A percentile compares a stretch with the other conserved stretches of the same genome.
phyloP scores from a whole-genome alignment of 2,797 vertebrate species.

The Argentina silus region DNA sequence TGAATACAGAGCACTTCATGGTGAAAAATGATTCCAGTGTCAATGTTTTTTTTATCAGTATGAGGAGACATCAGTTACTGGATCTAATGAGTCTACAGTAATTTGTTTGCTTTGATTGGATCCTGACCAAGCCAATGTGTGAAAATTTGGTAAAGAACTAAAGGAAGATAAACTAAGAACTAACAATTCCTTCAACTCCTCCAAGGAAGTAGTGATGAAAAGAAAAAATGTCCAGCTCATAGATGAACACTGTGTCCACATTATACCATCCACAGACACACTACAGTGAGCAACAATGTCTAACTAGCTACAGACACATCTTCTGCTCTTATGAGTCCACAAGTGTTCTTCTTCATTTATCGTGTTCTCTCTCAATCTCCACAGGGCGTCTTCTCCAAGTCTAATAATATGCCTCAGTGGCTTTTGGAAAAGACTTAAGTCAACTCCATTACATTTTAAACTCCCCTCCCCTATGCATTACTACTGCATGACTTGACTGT shows the following conservation, averaged over 20 bases:
- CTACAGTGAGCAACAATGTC: too few species aligned
- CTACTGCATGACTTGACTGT: constrained; percentile 5
- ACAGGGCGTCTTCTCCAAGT: not conserved
- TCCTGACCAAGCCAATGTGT: not conserved
- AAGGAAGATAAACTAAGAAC: not conserved
- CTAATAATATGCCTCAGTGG: constrained; percentile 8
- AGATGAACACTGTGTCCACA: not conserved
- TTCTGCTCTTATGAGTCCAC: not conserved
- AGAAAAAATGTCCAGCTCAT: not conserved
- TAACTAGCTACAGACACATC: not conserved
- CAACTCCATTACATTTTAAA: constrained; percentile 14
- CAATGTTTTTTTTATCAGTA: not conserved
- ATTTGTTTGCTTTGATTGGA: not conserved
- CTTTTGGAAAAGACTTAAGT: constrained; percentile 5
- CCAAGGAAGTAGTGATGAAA: not conserved
- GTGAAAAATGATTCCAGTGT: not conserved
- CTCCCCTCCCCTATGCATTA: constrained; percentile 1
- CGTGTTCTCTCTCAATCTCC: not conserved
- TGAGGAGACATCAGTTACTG: not conserved
- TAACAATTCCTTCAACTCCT: not conserved
- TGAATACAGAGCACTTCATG: not conserved
- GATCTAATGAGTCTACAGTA: not conserved
- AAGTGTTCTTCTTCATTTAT: not conserved
- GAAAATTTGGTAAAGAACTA: not conserved
- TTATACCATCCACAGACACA: not conserved